Evolutionary conservation across 2,888 invertebrate species (phyloP).

Genomic region (Drosophila infuscata): DNA sequence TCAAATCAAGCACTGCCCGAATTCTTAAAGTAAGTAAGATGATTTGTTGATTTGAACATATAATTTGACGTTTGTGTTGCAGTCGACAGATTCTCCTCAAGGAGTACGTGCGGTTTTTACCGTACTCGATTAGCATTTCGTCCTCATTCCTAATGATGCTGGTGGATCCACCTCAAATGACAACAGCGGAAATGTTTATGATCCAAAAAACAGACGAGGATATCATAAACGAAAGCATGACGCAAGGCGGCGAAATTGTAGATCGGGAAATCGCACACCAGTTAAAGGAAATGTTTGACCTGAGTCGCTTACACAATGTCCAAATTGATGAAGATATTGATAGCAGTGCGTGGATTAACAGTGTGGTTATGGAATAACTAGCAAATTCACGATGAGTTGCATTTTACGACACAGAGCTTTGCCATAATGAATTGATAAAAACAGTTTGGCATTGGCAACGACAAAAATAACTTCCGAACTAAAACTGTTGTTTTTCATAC

Average conservation of each 20-base stretch:
- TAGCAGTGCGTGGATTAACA: slow-evolving; percentile 24
- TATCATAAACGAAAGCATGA: slow-evolving; percentile 49
- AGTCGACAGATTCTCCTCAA: slow-evolving; percentile 76
- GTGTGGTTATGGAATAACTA: slow-evolving; percentile 8
- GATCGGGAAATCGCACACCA: slow-evolving; percentile 82
- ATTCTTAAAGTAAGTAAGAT: slow-evolving; percentile 69
- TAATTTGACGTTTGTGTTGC: slow-evolving; percentile 9
- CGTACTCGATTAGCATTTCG: slow-evolving; percentile 73
- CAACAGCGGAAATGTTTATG: slow-evolving; percentile 60
- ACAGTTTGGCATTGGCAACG: neutral
- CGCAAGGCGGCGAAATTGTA: slow-evolving; percentile 80
- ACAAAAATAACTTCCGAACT: neutral
- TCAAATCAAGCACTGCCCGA: slow-evolving; percentile 62
- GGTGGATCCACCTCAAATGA: slow-evolving; percentile 61
- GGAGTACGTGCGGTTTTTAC: slow-evolving; percentile 81
- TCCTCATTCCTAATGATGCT: slow-evolving; percentile 73
- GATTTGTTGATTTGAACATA: neutral
- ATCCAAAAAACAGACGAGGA: slow-evolving; percentile 41
- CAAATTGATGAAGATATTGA: slow-evolving; percentile 71
- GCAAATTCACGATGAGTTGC: slow-evolving; percentile 16
- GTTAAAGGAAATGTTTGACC: slow-evolving; percentile 78
- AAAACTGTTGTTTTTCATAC: neutral
- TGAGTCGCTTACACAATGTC: slow-evolving; percentile 65
- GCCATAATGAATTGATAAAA: slow-evolving; percentile 4
- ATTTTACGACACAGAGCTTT: neutral